Conservation (phyloP, 2,113 vertebrate genomes). For the Equus przewalskii region DNA sequence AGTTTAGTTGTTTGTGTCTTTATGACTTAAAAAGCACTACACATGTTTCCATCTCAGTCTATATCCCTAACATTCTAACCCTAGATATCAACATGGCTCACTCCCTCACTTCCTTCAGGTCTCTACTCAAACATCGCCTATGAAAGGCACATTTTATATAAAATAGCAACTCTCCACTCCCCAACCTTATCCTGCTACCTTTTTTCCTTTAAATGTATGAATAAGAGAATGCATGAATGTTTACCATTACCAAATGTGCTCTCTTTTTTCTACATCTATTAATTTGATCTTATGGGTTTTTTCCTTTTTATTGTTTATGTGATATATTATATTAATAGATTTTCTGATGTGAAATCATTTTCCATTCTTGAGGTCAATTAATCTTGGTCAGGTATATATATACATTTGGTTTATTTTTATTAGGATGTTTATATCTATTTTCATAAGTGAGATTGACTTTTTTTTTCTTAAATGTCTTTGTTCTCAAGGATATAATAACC, state of each 20-base stretch:
- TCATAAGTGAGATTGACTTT: too few relatives aligned
- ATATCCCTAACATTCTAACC: neutral
- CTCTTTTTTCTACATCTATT: neutral
- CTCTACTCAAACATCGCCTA: neutral
- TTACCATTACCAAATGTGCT: neutral
- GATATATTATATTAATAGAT: neutral
- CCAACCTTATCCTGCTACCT: neutral
- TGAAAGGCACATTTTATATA: neutral
- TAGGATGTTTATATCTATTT: too few relatives aligned
- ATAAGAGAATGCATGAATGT: neutral
- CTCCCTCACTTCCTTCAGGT: neutral
- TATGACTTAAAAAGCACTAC: neutral
- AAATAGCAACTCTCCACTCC: neutral
- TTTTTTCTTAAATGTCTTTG: too few relatives aligned
- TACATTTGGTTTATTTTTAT: too few relatives aligned
- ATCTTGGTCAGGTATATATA: neutral
- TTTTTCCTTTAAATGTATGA: neutral
- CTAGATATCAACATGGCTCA: neutral
- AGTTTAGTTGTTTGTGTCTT: neutral
- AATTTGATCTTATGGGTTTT: neutral
- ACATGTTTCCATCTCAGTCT: neutral
- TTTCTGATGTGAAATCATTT: neutral
- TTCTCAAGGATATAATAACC: too few relatives aligned
- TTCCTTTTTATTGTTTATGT: neutral
- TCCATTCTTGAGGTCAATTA: neutral